Percentiles rank a stretch among this genome's conserved stretches.
Conservation (phyloP, 2,113 vertebrate species). For the Mola mola region DNA sequence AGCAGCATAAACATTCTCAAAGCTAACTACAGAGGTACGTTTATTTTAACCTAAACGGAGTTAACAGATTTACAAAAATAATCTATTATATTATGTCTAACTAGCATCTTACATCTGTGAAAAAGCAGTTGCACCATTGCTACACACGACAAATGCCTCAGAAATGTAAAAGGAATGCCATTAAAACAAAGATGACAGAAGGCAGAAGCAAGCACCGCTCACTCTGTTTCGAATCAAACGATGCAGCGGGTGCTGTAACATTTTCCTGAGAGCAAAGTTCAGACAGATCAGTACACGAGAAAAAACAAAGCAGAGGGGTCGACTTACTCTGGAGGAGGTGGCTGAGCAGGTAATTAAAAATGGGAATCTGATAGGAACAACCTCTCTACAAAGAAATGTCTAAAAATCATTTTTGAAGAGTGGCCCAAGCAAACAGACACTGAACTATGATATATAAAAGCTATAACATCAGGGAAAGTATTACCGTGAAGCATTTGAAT, state of each 20-base stretch:
- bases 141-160: conserved; percentile 12
- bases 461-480: no score
- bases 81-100: conserved; percentile 36
- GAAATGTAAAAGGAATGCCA: not conserved
- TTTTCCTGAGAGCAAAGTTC: conserved; percentile 75
- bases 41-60: conserved; percentile 37
- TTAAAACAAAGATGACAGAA: conserved; percentile 27
- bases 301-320: not conserved
- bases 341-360: not conserved
- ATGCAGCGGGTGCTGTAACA: conserved; percentile 60
- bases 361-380: not conserved
- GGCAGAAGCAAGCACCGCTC: conserved; percentile 17
- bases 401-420: not conserved
- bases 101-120: conserved; percentile 7
- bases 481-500: no score
- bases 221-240: conserved; percentile 44
- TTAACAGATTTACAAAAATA: conserved; percentile 55
- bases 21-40: conserved; percentile 32
- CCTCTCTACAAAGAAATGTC: not conserved
- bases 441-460: no score
- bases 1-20: conserved; percentile 38
- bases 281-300: conserved; percentile 35
- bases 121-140: conserved; percentile 14
- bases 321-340: not conserved
- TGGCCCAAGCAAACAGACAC: no score